phyloP scores from a whole-genome alignment of 2,797 vertebrate species.

The Liparis tanakae region DNA sequence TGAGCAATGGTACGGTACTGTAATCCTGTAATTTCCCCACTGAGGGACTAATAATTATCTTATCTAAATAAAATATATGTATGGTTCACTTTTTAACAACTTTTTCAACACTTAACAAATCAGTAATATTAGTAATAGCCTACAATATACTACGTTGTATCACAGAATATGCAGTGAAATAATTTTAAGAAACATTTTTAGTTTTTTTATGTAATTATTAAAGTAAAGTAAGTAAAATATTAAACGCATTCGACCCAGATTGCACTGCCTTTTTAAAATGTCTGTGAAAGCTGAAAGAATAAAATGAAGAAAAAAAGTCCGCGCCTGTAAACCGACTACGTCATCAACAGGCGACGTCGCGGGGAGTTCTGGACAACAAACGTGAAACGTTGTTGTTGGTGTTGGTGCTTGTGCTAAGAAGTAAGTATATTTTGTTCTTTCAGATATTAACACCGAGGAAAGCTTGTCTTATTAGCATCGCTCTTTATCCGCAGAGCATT shows the following conservation, averaged over 20 bases:
- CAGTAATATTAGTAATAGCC: too few relatives aligned
- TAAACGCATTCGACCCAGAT: not conserved
- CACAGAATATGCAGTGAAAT: not conserved
- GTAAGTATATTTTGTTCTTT: slow-evolving; percentile 12
- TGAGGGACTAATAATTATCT: too few relatives aligned
- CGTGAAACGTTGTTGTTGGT: slow-evolving; percentile 8
- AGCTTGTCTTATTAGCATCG: fast-evolving
- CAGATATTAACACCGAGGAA: fast-evolving
- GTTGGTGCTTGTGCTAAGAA: fast-evolving
- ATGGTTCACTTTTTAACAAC: too few relatives aligned
- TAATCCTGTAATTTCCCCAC: too few relatives aligned
- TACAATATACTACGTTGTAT: not conserved
- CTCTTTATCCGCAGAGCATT: fast-evolving
- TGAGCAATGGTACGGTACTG: too few relatives aligned
- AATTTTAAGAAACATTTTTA: not conserved
- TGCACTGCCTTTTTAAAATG: not conserved
- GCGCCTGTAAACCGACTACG: slow-evolving; percentile 24
- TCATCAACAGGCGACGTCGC: slow-evolving; percentile 63
- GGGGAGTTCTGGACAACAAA: not conserved
- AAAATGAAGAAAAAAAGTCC: not conserved
- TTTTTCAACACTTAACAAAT: too few relatives aligned
- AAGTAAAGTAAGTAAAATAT: not conserved
- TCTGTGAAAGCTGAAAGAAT: not conserved
- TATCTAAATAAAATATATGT: too few relatives aligned
- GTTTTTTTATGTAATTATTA: not conserved